phyloP scores from a whole-genome alignment of 1,140 invertebrate genomes.

The Plodia interpunctella region DNA sequence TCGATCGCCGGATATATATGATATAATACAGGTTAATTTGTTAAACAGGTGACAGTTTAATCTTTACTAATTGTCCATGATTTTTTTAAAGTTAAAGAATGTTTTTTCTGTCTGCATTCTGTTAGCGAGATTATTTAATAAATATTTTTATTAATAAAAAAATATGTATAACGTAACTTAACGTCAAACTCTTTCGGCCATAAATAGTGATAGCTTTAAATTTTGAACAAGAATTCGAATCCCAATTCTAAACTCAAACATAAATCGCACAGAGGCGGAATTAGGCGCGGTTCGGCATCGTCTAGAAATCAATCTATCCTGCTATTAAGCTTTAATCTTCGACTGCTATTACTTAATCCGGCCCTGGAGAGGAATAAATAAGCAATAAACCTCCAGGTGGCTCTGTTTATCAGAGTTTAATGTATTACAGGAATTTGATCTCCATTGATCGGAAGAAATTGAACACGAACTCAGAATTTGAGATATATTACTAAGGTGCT shows the following conservation, averaged over 20 bases:
- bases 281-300: neutral
- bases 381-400: neutral
- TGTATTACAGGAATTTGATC: neutral
- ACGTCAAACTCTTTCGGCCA: too few species aligned
- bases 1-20: conserved; percentile 17
- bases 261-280: neutral
- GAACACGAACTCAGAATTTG: neutral
- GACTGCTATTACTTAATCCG: conserved; percentile 6
- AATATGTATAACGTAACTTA: too few species aligned
- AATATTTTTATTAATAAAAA: too few species aligned
- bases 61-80: neutral
- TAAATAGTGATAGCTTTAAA: neutral
- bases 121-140: too few species aligned
- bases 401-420: conserved; percentile 1
- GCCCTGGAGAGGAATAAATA: conserved; percentile 5
- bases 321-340: conserved; percentile 7
- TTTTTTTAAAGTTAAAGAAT: too few species aligned
- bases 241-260: neutral
- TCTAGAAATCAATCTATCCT: conserved; percentile 5
- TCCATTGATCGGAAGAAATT: neutral
- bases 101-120: too few species aligned
- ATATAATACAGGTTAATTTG: neutral
- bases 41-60: neutral
- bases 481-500: too few species aligned
- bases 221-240: neutral